phyloP scores from a whole-genome alignment of 1,140 invertebrate species.

The Pachyrhynchus sulphureomaculatus region DNA sequence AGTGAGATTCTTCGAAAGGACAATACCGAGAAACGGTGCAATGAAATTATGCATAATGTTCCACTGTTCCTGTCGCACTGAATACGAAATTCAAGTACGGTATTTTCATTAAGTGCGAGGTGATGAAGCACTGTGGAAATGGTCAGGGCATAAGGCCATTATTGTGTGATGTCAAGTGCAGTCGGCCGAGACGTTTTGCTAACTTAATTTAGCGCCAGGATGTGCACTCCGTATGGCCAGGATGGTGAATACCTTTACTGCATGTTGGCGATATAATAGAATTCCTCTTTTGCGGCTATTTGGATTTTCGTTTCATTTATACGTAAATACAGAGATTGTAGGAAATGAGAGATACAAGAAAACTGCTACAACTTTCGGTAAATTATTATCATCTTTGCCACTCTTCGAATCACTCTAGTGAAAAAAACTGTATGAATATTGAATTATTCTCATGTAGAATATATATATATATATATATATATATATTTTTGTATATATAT shows the following conservation, averaged over 20 bases:
- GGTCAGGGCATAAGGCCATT: constrained; percentile 38
- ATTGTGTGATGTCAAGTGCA: constrained; percentile 43
- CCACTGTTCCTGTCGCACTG: constrained; percentile 31
- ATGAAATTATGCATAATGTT: constrained; percentile 35
- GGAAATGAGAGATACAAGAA: too few relatives aligned
- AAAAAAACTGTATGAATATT: too few relatives aligned
- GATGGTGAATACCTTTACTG: constrained; percentile 13
- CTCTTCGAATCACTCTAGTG: too few relatives aligned
- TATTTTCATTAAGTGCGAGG: constrained; percentile 46
- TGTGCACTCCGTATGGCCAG: constrained; percentile 27
- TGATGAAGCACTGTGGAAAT: constrained; percentile 43
- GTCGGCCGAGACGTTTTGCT: constrained; percentile 42
- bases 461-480: too few relatives aligned
- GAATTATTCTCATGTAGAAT: too few relatives aligned
- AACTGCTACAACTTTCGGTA: too few relatives aligned
- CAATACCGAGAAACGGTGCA: constrained; percentile 30
- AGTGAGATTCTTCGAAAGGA: constrained; percentile 33
- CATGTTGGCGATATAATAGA: constrained; percentile 22
- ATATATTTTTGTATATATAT: too few relatives aligned
- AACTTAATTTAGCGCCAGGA: constrained; percentile 42
- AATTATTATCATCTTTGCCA: too few relatives aligned
- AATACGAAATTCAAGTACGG: constrained; percentile 41
- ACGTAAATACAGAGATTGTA: too few relatives aligned
- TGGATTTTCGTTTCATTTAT: neutral
- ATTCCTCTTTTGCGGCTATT: constrained; percentile 21